Percentiles rank a stretch among this genome's conserved stretches.
Evolutionary conservation across 2,888 invertebrate species (phyloP).

Genomic region (Chrysotoxum bicinctum): DNA sequence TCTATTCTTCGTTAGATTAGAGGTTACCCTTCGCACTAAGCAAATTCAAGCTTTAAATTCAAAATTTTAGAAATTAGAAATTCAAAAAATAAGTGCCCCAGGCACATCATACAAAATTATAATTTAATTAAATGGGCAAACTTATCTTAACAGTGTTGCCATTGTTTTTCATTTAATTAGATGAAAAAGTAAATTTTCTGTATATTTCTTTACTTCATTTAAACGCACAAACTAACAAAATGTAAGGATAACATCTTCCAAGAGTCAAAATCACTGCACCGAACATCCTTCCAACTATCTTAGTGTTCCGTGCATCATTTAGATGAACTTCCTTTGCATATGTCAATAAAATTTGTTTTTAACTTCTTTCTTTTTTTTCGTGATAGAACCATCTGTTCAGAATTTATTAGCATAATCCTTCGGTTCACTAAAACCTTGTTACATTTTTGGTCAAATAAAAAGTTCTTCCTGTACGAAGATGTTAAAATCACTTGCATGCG

Average conservation of each 20-base stretch:
- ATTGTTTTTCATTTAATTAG: no score
- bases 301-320: not conserved
- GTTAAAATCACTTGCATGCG: slow-evolving; percentile 10
- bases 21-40: no score
- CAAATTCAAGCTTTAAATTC: no score
- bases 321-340: slow-evolving; percentile 49
- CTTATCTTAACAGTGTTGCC: no score
- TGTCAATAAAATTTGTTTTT: slow-evolving; percentile 60
- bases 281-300: not conserved
- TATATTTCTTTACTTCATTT: not conserved
- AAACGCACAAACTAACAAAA: not conserved
- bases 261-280: not conserved
- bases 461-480: not conserved
- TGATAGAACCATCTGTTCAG: slow-evolving; percentile 20
- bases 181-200: not conserved
- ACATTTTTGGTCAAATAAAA: slow-evolving; percentile 59
- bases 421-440: slow-evolving; percentile 45
- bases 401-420: slow-evolving; percentile 65
- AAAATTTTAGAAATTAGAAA: no score
- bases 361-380: not conserved
- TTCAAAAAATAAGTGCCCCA: no score
- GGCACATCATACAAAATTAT: no score
- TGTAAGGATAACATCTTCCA: not conserved
- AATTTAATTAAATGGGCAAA: no score
- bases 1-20: no score